phyloP scores from a whole-genome alignment of 2,113 vertebrate genomes.

The Aspiorhynchus laticeps region DNA sequence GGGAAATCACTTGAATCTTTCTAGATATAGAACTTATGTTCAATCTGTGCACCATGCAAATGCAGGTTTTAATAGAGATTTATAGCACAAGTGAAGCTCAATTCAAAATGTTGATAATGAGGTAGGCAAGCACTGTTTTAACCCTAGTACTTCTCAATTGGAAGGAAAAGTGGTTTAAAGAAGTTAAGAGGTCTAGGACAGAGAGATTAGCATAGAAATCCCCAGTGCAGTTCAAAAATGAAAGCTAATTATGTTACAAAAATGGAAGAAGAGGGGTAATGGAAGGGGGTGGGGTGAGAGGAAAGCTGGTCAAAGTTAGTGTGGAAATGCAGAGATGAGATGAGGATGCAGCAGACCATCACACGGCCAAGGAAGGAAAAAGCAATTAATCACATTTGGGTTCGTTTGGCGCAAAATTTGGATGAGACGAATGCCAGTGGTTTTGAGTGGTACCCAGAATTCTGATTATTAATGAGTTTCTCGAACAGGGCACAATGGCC shows the following conservation, averaged over 20 bases:
- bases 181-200: conserved; percentile 84
- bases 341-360: conserved; percentile 68
- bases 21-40: conserved; percentile 77
- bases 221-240: conserved; percentile 78
- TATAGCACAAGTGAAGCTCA: conserved; percentile 78
- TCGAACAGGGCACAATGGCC: conserved; percentile 39
- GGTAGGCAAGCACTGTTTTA: conserved; percentile 83
- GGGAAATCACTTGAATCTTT: conserved; percentile 74
- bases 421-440: conserved; percentile 63
- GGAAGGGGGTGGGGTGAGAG: conserved; percentile 51
- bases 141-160: conserved; percentile 79
- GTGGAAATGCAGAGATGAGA: conserved; percentile 61
- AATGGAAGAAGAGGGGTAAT: conserved; percentile 63
- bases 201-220: conserved; percentile 83
- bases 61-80: conserved; percentile 85
- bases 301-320: conserved; percentile 66
- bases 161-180: conserved; percentile 72
- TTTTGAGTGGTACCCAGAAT: conserved; percentile 59
- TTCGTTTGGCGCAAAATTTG: conserved; percentile 59
- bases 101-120: conserved; percentile 85
- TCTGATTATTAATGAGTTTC: conserved; percentile 59
- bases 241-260: conserved; percentile 82
- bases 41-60: conserved; percentile 76
- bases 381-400: conserved; percentile 69
- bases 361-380: conserved; percentile 54